These are phyloP conservation scores for Eristalis tenax DNA, from an alignment of 2,888 invertebrate species.

Conservation along the genomic window DNA sequence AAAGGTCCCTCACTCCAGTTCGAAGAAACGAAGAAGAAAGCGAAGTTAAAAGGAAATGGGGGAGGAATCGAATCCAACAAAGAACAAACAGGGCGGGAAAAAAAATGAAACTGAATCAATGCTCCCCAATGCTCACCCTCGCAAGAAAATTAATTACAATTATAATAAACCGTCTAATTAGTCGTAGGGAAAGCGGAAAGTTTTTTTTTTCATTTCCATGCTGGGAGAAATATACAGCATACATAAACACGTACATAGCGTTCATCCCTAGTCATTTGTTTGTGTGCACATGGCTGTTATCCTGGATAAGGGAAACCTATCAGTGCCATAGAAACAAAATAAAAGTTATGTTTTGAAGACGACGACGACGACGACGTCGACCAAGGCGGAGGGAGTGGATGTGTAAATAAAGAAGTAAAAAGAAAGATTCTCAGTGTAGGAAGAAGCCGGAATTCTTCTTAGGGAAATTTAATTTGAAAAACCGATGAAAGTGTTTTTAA, in stretches of 20 bases:
- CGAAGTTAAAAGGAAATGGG: slow-evolving; percentile 7
- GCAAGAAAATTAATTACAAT: slow-evolving; percentile 79
- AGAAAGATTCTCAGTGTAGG: not conserved
- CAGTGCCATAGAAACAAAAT: slow-evolving; percentile 46
- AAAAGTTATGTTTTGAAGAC: slow-evolving; percentile 18
- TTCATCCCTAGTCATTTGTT: slow-evolving; percentile 34
- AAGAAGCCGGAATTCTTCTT: slow-evolving; percentile 60
- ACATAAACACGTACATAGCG: slow-evolving; percentile 18
- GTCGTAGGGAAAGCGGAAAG: slow-evolving; percentile 66
- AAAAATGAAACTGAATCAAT: slow-evolving; percentile 43
- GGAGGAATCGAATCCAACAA: slow-evolving; percentile 41
- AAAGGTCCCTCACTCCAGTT: not conserved
- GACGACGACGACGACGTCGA: not conserved
- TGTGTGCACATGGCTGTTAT: slow-evolving; percentile 26
- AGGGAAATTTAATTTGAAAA: slow-evolving; percentile 80
- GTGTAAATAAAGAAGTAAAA: not conserved
- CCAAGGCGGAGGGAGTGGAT: slow-evolving; percentile 17
- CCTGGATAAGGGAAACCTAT: slow-evolving; percentile 62
- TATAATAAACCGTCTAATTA: slow-evolving; percentile 81
- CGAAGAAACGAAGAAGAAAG: slow-evolving; percentile 34
- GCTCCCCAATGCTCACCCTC: slow-evolving; percentile 42
- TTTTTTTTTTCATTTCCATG: slow-evolving; percentile 21
- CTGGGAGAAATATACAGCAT: not conserved
- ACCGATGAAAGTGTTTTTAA: slow-evolving; percentile 82
- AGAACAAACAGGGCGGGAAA: slow-evolving; percentile 12